These are phyloP conservation scores for Chloropsis cyanopogon DNA, from an alignment of 2,113 vertebrate species.

Conservation along the genomic window DNA sequence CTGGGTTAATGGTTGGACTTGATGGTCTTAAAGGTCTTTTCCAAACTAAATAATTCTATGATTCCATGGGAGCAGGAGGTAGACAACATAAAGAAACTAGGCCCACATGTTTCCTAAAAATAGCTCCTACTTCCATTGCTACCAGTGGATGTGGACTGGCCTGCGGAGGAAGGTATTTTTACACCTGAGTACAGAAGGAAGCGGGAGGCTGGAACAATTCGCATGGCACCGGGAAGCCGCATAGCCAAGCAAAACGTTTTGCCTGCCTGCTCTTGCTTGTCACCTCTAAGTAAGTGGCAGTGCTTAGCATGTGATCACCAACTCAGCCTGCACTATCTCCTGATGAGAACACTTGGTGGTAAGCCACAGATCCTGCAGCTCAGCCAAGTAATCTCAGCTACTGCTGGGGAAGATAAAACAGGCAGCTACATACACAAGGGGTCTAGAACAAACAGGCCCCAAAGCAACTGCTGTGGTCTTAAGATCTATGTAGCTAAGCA, in stretches of 20 bases:
- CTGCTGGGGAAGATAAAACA: not conserved
- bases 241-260: not conserved
- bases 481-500: not conserved
- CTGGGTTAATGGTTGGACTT: not conserved
- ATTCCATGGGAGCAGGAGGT: not conserved
- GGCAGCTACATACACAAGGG: rapidly evolving
- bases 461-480: not conserved
- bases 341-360: not conserved
- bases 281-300: not conserved
- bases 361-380: not conserved
- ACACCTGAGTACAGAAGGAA: not conserved
- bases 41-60: not conserved
- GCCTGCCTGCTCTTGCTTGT: not conserved
- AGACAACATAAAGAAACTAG: not conserved
- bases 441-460: not conserved
- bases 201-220: not conserved
- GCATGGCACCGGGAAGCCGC: not conserved
- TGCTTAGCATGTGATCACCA: not conserved
- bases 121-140: not conserved
- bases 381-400: not conserved
- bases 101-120: not conserved
- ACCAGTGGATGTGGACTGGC: rapidly evolving
- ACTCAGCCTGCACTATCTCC: not conserved
- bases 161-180: not conserved
- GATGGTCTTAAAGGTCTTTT: not conserved